Conservation (phyloP, 2,113 vertebrate species). For the Delphinapterus leucas region DNA sequence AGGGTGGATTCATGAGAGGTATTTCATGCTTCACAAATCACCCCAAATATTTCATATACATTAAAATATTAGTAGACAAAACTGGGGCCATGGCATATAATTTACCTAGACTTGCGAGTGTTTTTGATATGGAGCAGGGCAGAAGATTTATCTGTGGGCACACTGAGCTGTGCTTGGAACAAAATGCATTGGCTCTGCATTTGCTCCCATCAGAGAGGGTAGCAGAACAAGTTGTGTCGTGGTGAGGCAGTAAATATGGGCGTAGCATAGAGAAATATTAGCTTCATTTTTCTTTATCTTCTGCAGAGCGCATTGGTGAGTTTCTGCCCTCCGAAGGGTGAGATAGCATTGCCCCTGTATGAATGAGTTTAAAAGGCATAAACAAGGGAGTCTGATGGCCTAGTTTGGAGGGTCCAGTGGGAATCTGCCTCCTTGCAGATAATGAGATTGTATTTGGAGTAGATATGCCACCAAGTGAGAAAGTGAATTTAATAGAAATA, state of each 20-base stretch:
- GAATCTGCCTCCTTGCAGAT: conserved; percentile 55
- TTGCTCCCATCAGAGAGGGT: neutral
- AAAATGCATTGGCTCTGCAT: neutral
- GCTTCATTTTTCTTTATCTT: conserved; percentile 46
- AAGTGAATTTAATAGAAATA: conserved; percentile 63
- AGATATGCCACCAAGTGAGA: conserved; percentile 37
- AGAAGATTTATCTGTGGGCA: conserved; percentile 59
- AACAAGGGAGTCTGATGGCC: conserved; percentile 51
- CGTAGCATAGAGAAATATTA: neutral
- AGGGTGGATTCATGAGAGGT: conserved; percentile 60
- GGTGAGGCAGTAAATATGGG: conserved; percentile 25
- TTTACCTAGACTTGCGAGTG: conserved; percentile 56
- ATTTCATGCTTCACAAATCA: conserved; percentile 62
- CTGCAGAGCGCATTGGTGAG: neutral
- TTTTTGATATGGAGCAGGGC: conserved; percentile 41
- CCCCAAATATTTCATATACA: conserved; percentile 69
- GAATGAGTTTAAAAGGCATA: conserved; percentile 44
- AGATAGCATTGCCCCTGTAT: neutral
- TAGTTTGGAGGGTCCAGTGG: conserved; percentile 39
- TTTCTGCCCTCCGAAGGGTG: neutral
- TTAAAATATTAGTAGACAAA: conserved; percentile 78
- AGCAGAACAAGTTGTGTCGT: neutral
- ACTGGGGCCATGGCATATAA: conserved; percentile 43
- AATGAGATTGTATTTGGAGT: conserved; percentile 66
- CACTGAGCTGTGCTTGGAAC: conserved; percentile 41